A percentile compares a stretch with the other conserved stretches of the same genome.
Conservation (phyloP, 2,113 vertebrate species). For the Xiphophorus hellerii region DNA sequence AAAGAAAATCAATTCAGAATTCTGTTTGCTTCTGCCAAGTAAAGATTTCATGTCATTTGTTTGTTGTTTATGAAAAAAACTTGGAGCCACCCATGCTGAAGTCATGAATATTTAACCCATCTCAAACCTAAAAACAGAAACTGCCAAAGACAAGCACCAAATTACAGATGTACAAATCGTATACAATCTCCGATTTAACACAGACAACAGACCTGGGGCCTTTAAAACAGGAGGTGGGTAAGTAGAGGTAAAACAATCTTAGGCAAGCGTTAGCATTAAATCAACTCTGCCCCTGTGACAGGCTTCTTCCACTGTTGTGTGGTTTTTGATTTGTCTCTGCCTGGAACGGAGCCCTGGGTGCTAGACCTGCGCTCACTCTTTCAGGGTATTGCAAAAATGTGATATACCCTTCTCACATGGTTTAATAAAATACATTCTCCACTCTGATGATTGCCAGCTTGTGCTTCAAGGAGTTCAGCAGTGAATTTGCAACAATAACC, state of each 20-base stretch:
- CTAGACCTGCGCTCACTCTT: constrained; percentile 59
- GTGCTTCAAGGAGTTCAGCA: constrained; percentile 40
- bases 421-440: constrained; percentile 59
- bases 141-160: constrained; percentile 58
- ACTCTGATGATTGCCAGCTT: constrained; percentile 57
- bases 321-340: constrained; percentile 63
- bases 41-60: constrained; percentile 76
- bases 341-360: constrained; percentile 61
- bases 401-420: constrained; percentile 48
- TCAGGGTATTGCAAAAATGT: constrained; percentile 63
- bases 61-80: constrained; percentile 56
- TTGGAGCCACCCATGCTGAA: constrained; percentile 62
- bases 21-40: constrained; percentile 70
- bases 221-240: constrained; percentile 36
- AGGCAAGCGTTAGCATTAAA: constrained; percentile 63
- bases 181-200: constrained; percentile 39
- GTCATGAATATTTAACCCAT: constrained; percentile 70
- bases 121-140: constrained; percentile 64
- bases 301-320: constrained; percentile 55
- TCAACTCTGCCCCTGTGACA: constrained; percentile 44
- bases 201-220: constrained; percentile 38
- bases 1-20: constrained; percentile 64
- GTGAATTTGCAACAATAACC: constrained; percentile 26
- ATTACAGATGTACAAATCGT: constrained; percentile 65
- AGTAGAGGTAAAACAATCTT: constrained; percentile 60